These are phyloP conservation scores for Echinometra lucunter DNA, from an alignment of 53 echinoderm and acorn worm species.

Conservation along the genomic window DNA sequence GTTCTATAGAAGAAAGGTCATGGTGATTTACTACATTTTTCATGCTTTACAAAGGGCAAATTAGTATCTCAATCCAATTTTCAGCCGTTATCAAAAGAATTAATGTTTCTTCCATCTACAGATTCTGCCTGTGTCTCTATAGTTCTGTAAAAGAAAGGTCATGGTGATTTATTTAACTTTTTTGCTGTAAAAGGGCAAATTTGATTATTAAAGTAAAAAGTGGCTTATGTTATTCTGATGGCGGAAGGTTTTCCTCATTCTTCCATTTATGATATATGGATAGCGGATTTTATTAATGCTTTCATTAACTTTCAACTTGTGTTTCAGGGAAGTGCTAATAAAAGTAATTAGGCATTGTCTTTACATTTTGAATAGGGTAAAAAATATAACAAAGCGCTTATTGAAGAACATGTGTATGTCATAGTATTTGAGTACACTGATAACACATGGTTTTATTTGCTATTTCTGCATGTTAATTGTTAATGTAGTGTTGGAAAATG, in stretches of 20 bases:
- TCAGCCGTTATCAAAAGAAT: neutral
- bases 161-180: constrained; percentile 4
- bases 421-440: neutral
- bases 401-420: neutral
- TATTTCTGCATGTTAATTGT: neutral
- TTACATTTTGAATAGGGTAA: neutral
- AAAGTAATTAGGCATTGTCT: neutral
- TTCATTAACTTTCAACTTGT: neutral
- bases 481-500: neutral
- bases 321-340: neutral
- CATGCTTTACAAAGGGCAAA: too few species aligned
- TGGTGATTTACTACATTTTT: constrained; percentile 8
- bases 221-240: neutral
- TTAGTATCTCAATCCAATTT: neutral
- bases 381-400: neutral
- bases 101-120: neutral
- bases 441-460: neutral
- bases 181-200: neutral
- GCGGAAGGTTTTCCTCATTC: neutral
- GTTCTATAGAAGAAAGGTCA: neutral
- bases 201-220: neutral
- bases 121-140: neutral
- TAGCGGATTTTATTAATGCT: neutral
- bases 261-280: neutral
- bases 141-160: neutral